Base-by-base conservation (phyloP, 2,797 vertebrate species). In the Labeo calbasu region DNA sequence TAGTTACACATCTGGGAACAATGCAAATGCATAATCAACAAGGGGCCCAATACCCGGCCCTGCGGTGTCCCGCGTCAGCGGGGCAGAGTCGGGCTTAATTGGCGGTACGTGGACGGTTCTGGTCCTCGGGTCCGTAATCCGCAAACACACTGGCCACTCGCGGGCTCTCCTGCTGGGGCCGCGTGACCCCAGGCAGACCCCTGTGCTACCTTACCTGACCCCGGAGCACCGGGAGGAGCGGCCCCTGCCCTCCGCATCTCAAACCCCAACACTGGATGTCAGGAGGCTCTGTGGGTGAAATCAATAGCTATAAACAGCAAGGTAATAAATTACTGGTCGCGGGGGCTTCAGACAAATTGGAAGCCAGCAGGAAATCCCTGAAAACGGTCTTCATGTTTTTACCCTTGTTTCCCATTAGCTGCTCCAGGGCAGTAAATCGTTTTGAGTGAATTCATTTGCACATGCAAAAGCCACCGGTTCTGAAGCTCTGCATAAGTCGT, bases 321-420 rank as follows among this genome's bases (percentile, higher is more conserved):
- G 93, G 93, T 95, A 95, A 95, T 94, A 94, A 95, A 96, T 95
- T 92, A 93, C 91, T 92, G 90, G 92, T 90, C 89, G 88, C 88
- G 82, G 85, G 86, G 87, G 88, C 82, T 82, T 87, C 86, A 90
- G 93, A 94, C 92, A 93, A 94, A 95, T 90, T 93, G 92, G 92
- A 92, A 90, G 91, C 91, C 88, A 89, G 76, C 89, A 91, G 91
- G 91, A 92, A 91, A 92, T 92, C 86, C 84, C 81, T 86, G 84
- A 88, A 87, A 91, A 89, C 78, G 68, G 46, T 91, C 86, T 90
- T 87, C 87, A 86, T 87, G 88, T 90, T 86, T 91, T 91, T 92
- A 90, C 85, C 88, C 89, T 87, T 72, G 80, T 70, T 36, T 80
- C 84, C 82, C 46, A 77, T 87, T 83, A 76, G 88, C 91, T 91